Percentiles rank a stretch among this genome's conserved stretches.
phyloP scores from a whole-genome alignment of 2,113 vertebrate species.

The Lycocorax pyrrhopterus region DNA sequence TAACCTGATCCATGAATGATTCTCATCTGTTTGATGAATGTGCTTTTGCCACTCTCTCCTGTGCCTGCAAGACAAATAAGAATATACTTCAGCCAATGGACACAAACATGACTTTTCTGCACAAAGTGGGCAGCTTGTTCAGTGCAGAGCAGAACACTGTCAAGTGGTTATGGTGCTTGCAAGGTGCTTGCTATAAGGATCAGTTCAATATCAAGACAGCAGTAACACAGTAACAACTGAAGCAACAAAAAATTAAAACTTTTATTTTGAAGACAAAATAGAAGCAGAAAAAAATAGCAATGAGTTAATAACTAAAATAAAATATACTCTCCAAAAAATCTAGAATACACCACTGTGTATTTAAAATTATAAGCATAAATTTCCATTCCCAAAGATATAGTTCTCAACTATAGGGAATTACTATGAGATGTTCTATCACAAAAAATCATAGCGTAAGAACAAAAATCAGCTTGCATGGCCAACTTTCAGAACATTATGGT shows the following conservation, averaged over 20 bases:
- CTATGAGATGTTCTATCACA: background rate
- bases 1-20: conserved; percentile 97
- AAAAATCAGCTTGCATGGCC: background rate
- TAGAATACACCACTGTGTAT: background rate
- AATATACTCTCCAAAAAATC: background rate
- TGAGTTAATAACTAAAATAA: background rate
- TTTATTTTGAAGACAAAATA: background rate
- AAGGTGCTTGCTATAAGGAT: background rate
- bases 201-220: background rate
- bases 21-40: conserved; percentile 92
- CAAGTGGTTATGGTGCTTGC: background rate
- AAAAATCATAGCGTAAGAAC: background rate
- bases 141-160: background rate
- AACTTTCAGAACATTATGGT: background rate
- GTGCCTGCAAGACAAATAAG: background rate
- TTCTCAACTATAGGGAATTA: background rate
- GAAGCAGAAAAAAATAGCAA: background rate
- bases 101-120: background rate
- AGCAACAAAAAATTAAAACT: background rate
- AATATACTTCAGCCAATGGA: conserved; percentile 23
- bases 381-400: background rate
- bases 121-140: background rate
- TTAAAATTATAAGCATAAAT: background rate
- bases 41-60: conserved; percentile 86
- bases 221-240: background rate